Evolutionary conservation across 2,797 vertebrate genomes (phyloP), one percentile per base, ranked within the genome.

Genomic region (Oryzias dopingdopingensis): DNA sequence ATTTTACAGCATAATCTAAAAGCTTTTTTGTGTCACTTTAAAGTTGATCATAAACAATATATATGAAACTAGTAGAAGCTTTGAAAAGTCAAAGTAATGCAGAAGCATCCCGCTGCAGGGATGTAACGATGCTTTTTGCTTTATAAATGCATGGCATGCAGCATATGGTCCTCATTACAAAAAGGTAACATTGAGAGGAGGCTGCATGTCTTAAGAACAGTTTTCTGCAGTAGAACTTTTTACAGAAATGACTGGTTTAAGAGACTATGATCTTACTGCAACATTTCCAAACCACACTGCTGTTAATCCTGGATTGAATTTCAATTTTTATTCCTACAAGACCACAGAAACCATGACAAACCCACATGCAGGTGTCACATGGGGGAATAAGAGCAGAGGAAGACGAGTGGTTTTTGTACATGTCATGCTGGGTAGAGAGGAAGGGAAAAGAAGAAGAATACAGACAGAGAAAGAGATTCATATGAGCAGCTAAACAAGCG

Each of bases 201-300:
- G 62, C 62, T 47, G 52, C 62, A 46, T 48, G 56, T 37, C 62
- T 52, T 58, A 6, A 51, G 47, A 22, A 52, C 26, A 29, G 55
- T 55, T 56, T 68, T 48, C 48, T 22, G 62, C 2, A 2, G 53
- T 18, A 29, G 24, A 17, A 48, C 23, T 37, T 64, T 56, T 15
- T 44, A 59, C 49, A 51, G 40, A 56, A 57, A 60, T 5, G 3
- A 24, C 43, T 15, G 13, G 49, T 62, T 62, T 54, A 46, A 59
- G 55, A 69, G 54, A 29, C 52, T 57, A 52, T 23, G 49, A 26
- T 62, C 65, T 66, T 22, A 1, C 32, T 5, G 5, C 62, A 37
- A 77, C 79, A 84, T 77, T 76, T 57, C 67, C 53, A 85, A 85
- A 73, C 49, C 73, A 22, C 80, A 78, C 73, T 80, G 63, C 76